Evolutionary conservation across 2,113 vertebrate species (phyloP).

Genomic region (Irena cyanogastra): DNA sequence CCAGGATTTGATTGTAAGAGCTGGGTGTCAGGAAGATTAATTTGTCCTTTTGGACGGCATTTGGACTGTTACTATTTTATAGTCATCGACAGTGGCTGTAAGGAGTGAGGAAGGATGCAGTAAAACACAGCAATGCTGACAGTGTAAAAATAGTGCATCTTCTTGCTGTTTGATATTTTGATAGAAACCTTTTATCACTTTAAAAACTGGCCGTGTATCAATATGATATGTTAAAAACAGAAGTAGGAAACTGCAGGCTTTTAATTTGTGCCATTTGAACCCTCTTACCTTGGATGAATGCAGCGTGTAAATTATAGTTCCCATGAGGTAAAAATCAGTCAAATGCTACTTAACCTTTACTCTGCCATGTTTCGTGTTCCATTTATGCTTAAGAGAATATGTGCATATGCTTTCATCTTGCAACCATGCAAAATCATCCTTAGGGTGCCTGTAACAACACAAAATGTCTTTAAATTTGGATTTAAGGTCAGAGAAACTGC

Average conservation of each 20-base stretch:
- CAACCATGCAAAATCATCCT: neutral
- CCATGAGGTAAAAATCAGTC: conserved; percentile 57
- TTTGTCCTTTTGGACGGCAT: conserved; percentile 16
- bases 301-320: conserved; percentile 39
- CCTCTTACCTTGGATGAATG: conserved; percentile 55
- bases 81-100: neutral
- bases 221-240: conserved; percentile 42
- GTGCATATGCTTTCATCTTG: neutral
- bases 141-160: conserved; percentile 23
- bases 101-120: conserved; percentile 20
- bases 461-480: neutral
- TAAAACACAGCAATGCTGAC: conserved; percentile 53
- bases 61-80: neutral
- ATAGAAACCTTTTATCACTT: conserved; percentile 57
- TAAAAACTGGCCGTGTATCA: conserved; percentile 48
- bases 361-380: conserved; percentile 32
- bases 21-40: conserved; percentile 30
- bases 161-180: conserved; percentile 48
- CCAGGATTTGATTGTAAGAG: conserved; percentile 30
- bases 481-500: neutral
- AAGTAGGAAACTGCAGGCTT: conserved; percentile 51
- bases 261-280: conserved; percentile 64
- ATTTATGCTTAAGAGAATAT: conserved; percentile 36
- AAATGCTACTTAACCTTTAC: conserved; percentile 56
- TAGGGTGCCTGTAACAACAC: neutral